These are phyloP conservation scores for Diarsia mendica DNA, from an alignment of 2,888 invertebrate genomes.

Conservation along the genomic window DNA sequence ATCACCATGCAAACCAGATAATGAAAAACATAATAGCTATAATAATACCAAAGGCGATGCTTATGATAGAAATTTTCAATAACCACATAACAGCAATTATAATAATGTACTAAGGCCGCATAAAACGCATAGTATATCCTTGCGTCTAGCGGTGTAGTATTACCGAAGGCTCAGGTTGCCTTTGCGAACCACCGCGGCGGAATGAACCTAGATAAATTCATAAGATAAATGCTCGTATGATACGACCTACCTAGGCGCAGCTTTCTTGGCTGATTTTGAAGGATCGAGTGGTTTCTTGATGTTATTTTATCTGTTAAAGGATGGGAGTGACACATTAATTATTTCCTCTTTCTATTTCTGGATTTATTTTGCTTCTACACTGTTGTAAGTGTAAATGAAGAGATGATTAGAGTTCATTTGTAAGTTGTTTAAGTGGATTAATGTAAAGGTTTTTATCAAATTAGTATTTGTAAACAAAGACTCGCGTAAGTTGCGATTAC, in stretches of 20 bases:
- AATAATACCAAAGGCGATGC: conserved; percentile 22
- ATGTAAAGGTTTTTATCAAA: background rate
- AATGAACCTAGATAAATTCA: conserved; percentile 65
- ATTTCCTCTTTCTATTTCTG: conserved; percentile 15
- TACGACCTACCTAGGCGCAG: conserved; percentile 56
- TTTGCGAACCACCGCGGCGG: conserved; percentile 65
- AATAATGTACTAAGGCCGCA: conserved; percentile 58
- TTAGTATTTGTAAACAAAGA: background rate
- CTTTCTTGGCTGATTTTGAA: conserved; percentile 57
- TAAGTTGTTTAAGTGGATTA: background rate
- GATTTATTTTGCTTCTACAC: background rate
- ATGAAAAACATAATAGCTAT: conserved; percentile 12
- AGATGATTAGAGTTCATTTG: background rate
- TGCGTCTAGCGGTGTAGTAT: conserved; percentile 57
- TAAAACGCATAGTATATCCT: conserved; percentile 53
- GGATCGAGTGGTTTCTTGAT: conserved; percentile 55
- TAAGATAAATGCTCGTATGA: conserved; percentile 59
- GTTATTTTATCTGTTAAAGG: conserved; percentile 32
- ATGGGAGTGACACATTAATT: conserved; percentile 24
- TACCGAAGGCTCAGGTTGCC: conserved; percentile 64
- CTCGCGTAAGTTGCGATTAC: too few species aligned
- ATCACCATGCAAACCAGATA: background rate
- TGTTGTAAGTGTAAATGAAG: background rate
- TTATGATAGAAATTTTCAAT: conserved; percentile 45
- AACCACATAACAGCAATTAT: conserved; percentile 58